Evolutionary conservation across 2,797 vertebrate genomes (phyloP).

Genomic region (Aselliscus stoliczkanus): DNA sequence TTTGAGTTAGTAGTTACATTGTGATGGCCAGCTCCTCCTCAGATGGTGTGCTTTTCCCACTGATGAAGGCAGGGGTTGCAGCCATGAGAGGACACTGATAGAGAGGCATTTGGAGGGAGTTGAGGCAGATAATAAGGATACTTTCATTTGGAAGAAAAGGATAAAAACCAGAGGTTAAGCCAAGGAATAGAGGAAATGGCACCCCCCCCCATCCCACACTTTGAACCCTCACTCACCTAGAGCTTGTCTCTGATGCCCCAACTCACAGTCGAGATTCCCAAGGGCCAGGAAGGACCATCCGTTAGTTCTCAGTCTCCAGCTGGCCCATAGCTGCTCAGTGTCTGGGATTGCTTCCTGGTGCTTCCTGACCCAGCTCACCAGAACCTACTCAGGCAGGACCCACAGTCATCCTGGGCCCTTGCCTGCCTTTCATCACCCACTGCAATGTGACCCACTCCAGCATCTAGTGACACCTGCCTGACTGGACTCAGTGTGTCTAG

Average conservation of each 20-base stretch:
- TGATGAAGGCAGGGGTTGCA: background rate
- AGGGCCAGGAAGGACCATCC: background rate
- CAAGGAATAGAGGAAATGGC: background rate
- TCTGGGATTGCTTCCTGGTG: background rate
- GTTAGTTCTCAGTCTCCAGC: background rate
- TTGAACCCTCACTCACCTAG: background rate
- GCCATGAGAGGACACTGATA: accelerated
- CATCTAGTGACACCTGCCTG: background rate
- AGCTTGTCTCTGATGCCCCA: background rate
- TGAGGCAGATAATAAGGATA: background rate
- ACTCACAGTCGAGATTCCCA: background rate
- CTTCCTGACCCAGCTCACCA: background rate
- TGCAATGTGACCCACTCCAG: background rate
- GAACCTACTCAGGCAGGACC: background rate
- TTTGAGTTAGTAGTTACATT: background rate
- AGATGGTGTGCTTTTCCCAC: background rate
- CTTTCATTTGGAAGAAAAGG: background rate
- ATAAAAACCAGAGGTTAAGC: background rate
- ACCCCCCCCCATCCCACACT: accelerated
- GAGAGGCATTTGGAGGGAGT: background rate
- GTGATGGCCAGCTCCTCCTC: background rate
- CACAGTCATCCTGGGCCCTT: background rate
- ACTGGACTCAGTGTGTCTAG: background rate
- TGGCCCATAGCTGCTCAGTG: background rate
- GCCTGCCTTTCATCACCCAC: background rate